phyloP scores from a whole-genome alignment of 2,888 invertebrate genomes.

The Caenorhabditis plicata region DNA sequence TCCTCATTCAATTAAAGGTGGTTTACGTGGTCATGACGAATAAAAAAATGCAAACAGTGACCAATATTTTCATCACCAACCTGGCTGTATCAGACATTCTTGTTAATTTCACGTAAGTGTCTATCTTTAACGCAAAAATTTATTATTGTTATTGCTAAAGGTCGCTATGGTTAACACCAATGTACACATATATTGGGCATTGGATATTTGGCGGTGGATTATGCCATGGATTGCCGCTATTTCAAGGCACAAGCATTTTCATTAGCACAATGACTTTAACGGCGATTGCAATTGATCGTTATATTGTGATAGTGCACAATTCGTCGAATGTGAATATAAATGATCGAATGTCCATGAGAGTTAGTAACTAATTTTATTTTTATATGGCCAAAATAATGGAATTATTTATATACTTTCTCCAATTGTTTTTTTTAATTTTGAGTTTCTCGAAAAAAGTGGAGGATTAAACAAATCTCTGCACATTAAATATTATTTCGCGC shows the following conservation, averaged over 20 bases:
- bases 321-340: constrained; percentile 69
- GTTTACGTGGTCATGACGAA: constrained; percentile 90
- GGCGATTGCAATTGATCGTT: constrained; percentile 94
- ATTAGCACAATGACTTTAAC: constrained; percentile 94
- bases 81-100: constrained; percentile 91
- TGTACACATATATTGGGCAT: constrained; percentile 84
- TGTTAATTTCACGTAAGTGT: constrained; percentile 72
- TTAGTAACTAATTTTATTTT: constrained; percentile 73
- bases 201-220: constrained; percentile 90
- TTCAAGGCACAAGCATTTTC: constrained; percentile 85
- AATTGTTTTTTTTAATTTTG: no score
- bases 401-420: no score
- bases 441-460: no score
- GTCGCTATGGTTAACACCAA: constrained; percentile 92
- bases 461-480: no score
- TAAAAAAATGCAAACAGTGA: constrained; percentile 94
- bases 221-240: constrained; percentile 89
- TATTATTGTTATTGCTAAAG: constrained; percentile 70
- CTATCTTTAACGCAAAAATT: neutral
- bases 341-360: constrained; percentile 84
- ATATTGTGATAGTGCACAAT: constrained; percentile 93
- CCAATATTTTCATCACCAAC: constrained; percentile 94
- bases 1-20: constrained; percentile 66
- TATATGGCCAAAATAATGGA: no score
- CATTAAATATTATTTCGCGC: no score